Percentiles rank a stretch among this genome's conserved stretches.
Evolutionary conservation across 2,888 invertebrate species (phyloP).

Genomic region (Tanypteryx hageni): DNA sequence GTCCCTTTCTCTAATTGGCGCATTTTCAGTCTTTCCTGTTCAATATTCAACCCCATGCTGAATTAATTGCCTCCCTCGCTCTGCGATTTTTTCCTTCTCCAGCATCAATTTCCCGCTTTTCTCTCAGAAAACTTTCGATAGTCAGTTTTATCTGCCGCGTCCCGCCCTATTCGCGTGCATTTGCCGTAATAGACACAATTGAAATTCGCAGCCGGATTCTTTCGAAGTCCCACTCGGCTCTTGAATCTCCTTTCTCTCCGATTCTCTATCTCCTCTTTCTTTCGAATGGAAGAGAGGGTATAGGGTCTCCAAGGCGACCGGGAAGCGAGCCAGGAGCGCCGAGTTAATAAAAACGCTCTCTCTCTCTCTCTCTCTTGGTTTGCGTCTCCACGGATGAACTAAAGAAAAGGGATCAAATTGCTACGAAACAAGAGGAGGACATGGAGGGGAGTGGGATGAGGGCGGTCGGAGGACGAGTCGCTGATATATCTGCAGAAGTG

Average conservation of each 20-base stretch:
- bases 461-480: neutral
- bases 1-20: no score
- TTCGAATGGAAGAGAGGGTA: neutral
- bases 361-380: neutral
- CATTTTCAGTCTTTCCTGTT: no score
- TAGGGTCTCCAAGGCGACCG: constrained; percentile 27
- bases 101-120: neutral
- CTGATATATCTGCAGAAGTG: neutral
- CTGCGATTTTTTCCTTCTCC: neutral
- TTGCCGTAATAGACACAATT: neutral
- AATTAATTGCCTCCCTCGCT: constrained; percentile 11
- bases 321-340: constrained; percentile 45
- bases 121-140: neutral
- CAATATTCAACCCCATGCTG: neutral
- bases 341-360: constrained; percentile 45
- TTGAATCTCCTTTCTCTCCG: neutral
- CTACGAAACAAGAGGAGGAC: no score
- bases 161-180: neutral
- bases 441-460: neutral
- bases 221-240: no score
- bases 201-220: neutral
- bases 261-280: neutral
- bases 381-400: neutral
- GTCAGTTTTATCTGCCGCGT: neutral
- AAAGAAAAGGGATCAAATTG: neutral